Evolutionary conservation across 2,888 invertebrate genomes (phyloP).

Genomic region (Cosmia trapezina): DNA sequence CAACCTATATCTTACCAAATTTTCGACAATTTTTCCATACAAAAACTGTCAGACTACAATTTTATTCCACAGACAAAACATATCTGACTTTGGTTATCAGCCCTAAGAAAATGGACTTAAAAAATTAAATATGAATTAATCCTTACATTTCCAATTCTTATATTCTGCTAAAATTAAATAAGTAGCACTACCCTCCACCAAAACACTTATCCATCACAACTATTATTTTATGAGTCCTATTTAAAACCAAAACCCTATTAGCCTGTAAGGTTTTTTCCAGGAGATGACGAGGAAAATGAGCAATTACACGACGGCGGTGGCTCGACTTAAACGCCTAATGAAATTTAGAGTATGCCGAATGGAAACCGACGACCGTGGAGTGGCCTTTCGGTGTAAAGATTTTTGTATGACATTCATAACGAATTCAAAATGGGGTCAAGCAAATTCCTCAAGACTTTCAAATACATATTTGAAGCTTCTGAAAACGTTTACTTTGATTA

Average conservation of each 20-base stretch:
- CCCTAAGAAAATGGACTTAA: not conserved
- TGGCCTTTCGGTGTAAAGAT: constrained; percentile 41
- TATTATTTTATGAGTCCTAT: constrained; percentile 50
- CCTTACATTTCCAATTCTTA: not conserved
- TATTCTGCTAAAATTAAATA: constrained; percentile 6
- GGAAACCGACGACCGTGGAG: constrained; percentile 74
- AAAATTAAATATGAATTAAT: not conserved
- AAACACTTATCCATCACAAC: constrained; percentile 23
- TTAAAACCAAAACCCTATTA: constrained; percentile 68
- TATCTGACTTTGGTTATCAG: not conserved
- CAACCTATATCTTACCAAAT: not conserved
- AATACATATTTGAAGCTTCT: no score
- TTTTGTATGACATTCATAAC: not conserved
- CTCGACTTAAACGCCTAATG: constrained; percentile 88
- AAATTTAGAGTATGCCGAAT: constrained; percentile 89
- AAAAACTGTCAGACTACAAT: not conserved
- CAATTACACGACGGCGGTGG: constrained; percentile 87
- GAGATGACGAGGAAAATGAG: constrained; percentile 87
- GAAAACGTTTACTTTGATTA: not conserved
- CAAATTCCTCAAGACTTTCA: not conserved
- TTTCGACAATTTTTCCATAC: not conserved
- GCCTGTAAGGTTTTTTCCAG: constrained; percentile 77
- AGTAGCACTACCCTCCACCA: not conserved
- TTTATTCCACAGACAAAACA: not conserved
- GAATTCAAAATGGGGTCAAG: not conserved